phyloP scores from a whole-genome alignment of 2,797 vertebrate species.

The Eutrigla gurnardus region DNA sequence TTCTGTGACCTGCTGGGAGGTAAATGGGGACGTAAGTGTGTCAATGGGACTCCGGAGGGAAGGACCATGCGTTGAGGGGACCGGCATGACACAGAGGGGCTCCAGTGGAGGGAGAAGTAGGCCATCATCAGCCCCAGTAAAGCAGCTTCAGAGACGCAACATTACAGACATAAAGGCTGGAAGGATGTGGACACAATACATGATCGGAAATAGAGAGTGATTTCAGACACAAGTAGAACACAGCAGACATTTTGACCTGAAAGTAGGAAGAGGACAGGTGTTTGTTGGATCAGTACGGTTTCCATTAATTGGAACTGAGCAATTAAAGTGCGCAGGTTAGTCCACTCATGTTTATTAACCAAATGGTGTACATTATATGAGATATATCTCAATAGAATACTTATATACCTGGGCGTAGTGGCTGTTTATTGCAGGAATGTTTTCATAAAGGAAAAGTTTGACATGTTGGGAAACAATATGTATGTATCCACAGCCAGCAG shows the following conservation, averaged over 20 bases:
- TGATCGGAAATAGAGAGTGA: neutral
- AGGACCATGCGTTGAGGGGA: constrained; percentile 53
- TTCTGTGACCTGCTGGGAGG: constrained; percentile 69
- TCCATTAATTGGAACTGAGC: neutral
- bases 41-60: constrained; percentile 80
- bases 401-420: neutral
- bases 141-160: constrained; percentile 34
- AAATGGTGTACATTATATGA: neutral
- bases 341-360: constrained; percentile 3
- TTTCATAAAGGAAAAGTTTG: neutral
- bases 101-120: constrained; percentile 65
- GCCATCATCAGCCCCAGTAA: constrained; percentile 49
- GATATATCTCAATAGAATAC: neutral
- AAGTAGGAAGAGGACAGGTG: neutral
- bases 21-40: constrained; percentile 73
- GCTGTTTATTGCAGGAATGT: neutral
- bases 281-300: neutral
- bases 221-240: neutral
- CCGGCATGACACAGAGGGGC: constrained; percentile 66
- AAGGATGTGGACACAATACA: constrained; percentile 1
- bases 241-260: neutral
- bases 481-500: neutral
- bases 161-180: constrained; percentile 8
- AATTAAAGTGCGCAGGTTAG: neutral
- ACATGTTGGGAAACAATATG: constrained; percentile 8